Base-by-base conservation (phyloP, 1,140 invertebrate genomes). In the Anadara kagoshimensis region DNA sequence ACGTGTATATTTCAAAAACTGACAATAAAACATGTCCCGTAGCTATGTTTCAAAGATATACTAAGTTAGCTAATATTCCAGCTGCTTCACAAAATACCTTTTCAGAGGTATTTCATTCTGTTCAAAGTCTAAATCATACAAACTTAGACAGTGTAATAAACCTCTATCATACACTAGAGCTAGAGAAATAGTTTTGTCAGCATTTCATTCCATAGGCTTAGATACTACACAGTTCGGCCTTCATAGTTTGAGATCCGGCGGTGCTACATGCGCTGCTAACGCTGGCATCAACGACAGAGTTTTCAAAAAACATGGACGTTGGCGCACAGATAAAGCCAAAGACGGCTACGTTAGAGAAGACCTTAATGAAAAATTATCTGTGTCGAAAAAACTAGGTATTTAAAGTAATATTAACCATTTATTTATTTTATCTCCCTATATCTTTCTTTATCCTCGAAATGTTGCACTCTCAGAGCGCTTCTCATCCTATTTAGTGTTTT, bases 231-330 rank as follows among this genome's bases (percentile, higher is more conserved):
- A 44, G 18, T 61, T 61, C 18, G 58, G 58, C 11, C 29, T 41
- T 16, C 58, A 61, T 16, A 61, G 58, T 61, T 61, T 61, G 11
- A 61, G 58, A 44, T 36, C 58, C 16, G 63, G 49, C 22, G 63
- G 63, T n/a, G 58, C 58, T 11, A 61, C 58, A 18, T 26, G 29
- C 3, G 58, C 58, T 3, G 29, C 58, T 43, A 44, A 41, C 4
- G 12, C 12, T 43, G 58, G 36, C 20, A 22, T 61, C 4, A 4
- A n/a, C 10, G 58, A 61, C 29, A 29, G 29, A 44, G 16, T 61
- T 43, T 61, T 36, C 8, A 61, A 61, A 61, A 44, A 16, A 61
- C 58, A 61, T 44, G 58, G 58, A 44, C 26, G 58, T 5, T 61
- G 58, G 58, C 20, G 29, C 20, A 26, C 58, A 5, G 58, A 61